These are phyloP conservation scores for Leptopilina drosophilae DNA, from an alignment of 2,888 invertebrate species.

Conservation along the genomic window DNA sequence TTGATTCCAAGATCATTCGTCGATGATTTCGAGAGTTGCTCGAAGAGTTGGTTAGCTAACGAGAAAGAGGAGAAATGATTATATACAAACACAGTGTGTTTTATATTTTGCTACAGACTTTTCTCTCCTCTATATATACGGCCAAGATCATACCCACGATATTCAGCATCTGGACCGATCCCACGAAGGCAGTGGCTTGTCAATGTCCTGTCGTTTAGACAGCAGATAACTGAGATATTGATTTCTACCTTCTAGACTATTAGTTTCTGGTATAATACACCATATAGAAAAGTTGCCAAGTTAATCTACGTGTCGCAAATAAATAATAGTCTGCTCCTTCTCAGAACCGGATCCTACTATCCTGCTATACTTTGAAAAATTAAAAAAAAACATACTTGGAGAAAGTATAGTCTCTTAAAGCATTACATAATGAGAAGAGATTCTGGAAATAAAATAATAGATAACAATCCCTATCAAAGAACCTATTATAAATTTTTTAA, in stretches of 20 bases:
- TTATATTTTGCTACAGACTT: slow-evolving; percentile 40
- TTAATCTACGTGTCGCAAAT: slow-evolving; percentile 31
- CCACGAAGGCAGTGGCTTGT: slow-evolving; percentile 59
- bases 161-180: slow-evolving; percentile 59
- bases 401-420: slow-evolving; percentile 5
- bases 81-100: slow-evolving; percentile 32
- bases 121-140: slow-evolving; percentile 52
- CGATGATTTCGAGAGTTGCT: slow-evolving; percentile 64
- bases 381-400: too few species aligned
- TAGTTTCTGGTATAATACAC: slow-evolving; percentile 55
- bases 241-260: slow-evolving; percentile 62
- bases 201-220: slow-evolving; percentile 61
- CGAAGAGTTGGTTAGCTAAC: slow-evolving; percentile 29
- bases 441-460: too few species aligned
- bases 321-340: slow-evolving; percentile 16
- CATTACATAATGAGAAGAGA: neutral
- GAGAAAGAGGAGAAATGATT: slow-evolving; percentile 43
- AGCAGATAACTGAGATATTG: slow-evolving; percentile 70
- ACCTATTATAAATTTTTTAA: too few species aligned
- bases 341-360: neutral
- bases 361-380: too few species aligned
- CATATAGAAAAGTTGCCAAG: slow-evolving; percentile 50
- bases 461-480: too few species aligned
- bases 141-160: slow-evolving; percentile 60
- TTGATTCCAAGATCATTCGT: slow-evolving; percentile 66